Base-by-base conservation (phyloP, 2,113 vertebrate genomes). In the Silurus glanis region DNA sequence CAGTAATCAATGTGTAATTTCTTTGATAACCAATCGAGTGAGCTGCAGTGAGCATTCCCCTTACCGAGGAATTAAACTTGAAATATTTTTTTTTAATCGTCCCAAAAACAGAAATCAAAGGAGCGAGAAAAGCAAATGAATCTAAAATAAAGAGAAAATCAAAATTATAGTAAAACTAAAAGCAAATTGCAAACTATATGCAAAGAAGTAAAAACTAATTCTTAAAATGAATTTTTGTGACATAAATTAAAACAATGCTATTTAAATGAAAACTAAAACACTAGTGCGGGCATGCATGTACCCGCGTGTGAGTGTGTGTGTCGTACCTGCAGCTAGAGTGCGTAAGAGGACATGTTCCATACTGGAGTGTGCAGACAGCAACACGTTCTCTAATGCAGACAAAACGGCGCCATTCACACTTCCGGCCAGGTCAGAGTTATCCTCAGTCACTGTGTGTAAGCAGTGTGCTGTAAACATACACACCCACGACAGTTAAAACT, bases 391-490 rank as follows among this genome's bases (percentile, higher is more conserved):
- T 88, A 99, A 89, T 3, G 95, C 89, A 37, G 93, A 90, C 0
- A 97, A 85, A 23, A 94, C 94, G 7, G 95, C 88, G 13, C 88
- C 47, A 89, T 93, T 95, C 87, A 97, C 91, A 47, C 95, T 95
- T 13, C 93, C 91, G 59, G 97, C 93, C 58, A 99, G 95, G 83
- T 99, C 98, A 2, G 95, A 89, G 90, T 99, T 99, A 83, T 99
- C 98, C 92, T 99, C 98, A 0, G 97, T 97, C 90, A 99, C 97
- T 1, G 96, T 97, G 92, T 99, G 98, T 88, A 99, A 92, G 91
- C 98, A 99, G 89, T 97, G 96, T 13, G 97, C 98, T 99, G 90
- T 88, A 88, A 45, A 88, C 9, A 17, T 75, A 89, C 16, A 86
- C 72, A 76, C 23, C 86, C 91, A 91, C 89, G 87, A 56, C 8